A percentile compares a stretch with the other conserved stretches of the same genome.
Conservation (phyloP, 2,888 invertebrate genomes). For the Sesamia inferens region DNA sequence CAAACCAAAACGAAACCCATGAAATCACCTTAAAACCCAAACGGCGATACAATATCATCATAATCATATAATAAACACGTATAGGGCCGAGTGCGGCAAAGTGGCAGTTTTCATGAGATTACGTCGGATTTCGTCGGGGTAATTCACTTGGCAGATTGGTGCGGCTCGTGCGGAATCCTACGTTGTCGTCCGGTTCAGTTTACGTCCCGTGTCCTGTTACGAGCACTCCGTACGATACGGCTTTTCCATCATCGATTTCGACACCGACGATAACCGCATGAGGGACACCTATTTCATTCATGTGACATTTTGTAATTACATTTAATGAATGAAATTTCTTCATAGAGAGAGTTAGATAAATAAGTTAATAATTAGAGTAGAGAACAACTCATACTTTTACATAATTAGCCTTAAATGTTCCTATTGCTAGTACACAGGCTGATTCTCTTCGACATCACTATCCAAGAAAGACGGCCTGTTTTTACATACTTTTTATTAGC, state of each 20-base stretch:
- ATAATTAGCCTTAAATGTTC: not conserved
- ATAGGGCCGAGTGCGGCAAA: slow-evolving; percentile 40
- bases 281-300: slow-evolving; percentile 29
- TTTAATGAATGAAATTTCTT: slow-evolving; percentile 3
- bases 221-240: slow-evolving; percentile 55
- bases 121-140: slow-evolving; percentile 66
- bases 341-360: not conserved
- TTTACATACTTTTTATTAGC: too few relatives aligned
- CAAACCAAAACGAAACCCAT: slow-evolving; percentile 9
- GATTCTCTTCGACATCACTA: not conserved
- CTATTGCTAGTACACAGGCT: too few relatives aligned
- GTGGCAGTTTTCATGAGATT: slow-evolving; percentile 68
- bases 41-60: slow-evolving; percentile 49
- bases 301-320: slow-evolving; percentile 19
- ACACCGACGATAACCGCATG: slow-evolving; percentile 50
- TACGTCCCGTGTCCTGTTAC: slow-evolving; percentile 65
- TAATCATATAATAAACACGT: slow-evolving; percentile 54
- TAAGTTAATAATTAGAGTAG: not conserved
- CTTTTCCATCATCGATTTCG: slow-evolving; percentile 62
- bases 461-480: too few relatives aligned
- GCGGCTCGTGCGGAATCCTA: slow-evolving; percentile 52
- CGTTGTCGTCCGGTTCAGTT: slow-evolving; percentile 62
- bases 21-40: slow-evolving; percentile 8
- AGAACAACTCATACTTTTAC: not conserved
- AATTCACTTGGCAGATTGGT: slow-evolving; percentile 73